A percentile compares a stretch with the other conserved stretches of the same genome.
Conservation (phyloP, 2,797 vertebrate genomes). For the Periophthalmus magnuspinnatus region DNA sequence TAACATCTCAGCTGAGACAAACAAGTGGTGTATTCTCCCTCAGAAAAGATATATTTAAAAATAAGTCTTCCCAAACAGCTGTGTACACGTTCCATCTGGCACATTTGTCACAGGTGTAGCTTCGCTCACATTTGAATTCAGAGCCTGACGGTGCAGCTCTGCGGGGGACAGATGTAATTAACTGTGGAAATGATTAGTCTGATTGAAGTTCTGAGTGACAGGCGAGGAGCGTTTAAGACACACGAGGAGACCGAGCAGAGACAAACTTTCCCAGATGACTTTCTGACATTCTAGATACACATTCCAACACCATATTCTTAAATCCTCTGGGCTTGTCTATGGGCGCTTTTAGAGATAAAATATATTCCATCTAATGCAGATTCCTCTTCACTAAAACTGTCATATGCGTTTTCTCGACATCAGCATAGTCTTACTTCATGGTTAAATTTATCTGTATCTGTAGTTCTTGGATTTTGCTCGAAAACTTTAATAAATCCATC, state of each 20-base stretch:
- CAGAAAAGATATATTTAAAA: not conserved
- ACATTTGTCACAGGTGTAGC: slow-evolving; percentile 8
- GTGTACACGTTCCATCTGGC: slow-evolving; percentile 1
- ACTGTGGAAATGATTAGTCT: slow-evolving; percentile 58
- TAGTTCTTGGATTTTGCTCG: not conserved
- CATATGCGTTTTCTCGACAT: not conserved
- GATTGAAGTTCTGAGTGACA: slow-evolving; percentile 54
- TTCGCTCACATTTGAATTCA: not conserved
- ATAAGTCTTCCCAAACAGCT: not conserved
- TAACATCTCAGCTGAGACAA: no score
- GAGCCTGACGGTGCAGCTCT: slow-evolving; percentile 39
- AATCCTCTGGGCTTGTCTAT: not conserved
- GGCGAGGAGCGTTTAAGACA: slow-evolving; percentile 28
- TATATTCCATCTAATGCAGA: not conserved
- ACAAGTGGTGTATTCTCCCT: no score
- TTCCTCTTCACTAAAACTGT: slow-evolving; percentile 5
- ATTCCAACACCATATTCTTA: not conserved
- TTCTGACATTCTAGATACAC: slow-evolving; percentile 9
- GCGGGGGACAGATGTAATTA: slow-evolving; percentile 62
- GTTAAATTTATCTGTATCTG: slow-evolving; percentile 8
- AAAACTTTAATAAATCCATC: slow-evolving; percentile 4
- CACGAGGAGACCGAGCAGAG: slow-evolving; percentile 36
- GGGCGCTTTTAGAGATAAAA: slow-evolving; percentile 1
- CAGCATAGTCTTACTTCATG: slow-evolving; percentile 5
- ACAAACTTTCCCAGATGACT: not conserved